phyloP scores from a whole-genome alignment of 2,888 invertebrate genomes.

The Pristionchus maxplancki region DNA sequence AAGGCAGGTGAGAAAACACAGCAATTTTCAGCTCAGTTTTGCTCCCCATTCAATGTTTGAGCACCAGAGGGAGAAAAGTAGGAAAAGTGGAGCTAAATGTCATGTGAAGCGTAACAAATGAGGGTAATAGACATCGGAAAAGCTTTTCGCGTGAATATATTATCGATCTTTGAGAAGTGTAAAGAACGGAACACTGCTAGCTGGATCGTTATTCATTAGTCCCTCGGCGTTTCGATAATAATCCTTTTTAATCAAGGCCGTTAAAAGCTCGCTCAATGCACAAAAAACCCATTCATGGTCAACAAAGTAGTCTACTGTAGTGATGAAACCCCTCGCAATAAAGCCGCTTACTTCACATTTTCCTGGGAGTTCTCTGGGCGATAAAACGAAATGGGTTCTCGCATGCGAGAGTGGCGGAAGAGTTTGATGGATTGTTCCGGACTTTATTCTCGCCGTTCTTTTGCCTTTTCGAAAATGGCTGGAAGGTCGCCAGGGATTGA shows the following conservation, averaged over 20 bases:
- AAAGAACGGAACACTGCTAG: not conserved
- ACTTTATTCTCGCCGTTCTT: not conserved
- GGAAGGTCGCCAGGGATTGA: not conserved
- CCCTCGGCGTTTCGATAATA: not conserved
- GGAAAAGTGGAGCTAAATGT: no score
- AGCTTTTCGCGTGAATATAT: no score
- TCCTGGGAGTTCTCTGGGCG: not conserved
- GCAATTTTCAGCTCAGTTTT: not conserved
- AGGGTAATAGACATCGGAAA: not conserved
- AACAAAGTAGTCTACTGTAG: not conserved
- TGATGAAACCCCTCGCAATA: not conserved
- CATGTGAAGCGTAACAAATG: no score
- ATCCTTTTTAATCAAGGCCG: not conserved
- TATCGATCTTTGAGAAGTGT: no score
- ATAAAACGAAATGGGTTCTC: slow-evolving; percentile 1
- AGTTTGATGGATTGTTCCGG: not conserved
- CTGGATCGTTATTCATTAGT: not conserved
- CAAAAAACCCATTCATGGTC: not conserved
- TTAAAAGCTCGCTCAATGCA: not conserved
- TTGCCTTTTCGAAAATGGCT: not conserved
- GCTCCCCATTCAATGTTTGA: not conserved
- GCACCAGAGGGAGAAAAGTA: not conserved
- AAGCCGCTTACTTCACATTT: not conserved
- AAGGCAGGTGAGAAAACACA: not conserved
- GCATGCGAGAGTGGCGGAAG: not conserved